phyloP scores from a whole-genome alignment of 30 jellyfish, hydroid and myxozoan species.

The Turritopsis dohrnii region DNA sequence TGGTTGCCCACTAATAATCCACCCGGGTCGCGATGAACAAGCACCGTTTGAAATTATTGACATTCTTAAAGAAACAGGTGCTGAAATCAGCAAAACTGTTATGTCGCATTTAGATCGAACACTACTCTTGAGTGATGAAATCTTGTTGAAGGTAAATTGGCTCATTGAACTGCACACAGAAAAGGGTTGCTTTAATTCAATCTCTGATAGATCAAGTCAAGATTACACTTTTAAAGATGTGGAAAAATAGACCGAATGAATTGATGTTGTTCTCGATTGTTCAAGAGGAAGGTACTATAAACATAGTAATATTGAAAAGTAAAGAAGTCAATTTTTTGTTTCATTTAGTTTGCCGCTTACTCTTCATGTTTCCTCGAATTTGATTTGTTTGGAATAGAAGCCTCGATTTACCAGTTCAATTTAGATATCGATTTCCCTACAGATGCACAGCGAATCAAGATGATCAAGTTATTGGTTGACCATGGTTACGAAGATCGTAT shows the following conservation, averaged over 20 bases:
- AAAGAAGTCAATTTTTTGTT: too few species aligned
- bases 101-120: constrained; percentile 93
- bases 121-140: constrained; percentile 39
- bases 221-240: too few species aligned
- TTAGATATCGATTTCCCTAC: constrained; percentile 54
- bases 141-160: constrained; percentile 43
- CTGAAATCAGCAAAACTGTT: constrained; percentile 77
- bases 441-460: constrained; percentile 66
- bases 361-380: constrained; percentile 73
- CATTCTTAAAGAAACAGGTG: constrained; percentile 78
- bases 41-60: constrained; percentile 76
- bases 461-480: constrained; percentile 56
- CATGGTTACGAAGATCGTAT: constrained; percentile 73
- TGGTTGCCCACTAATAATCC: constrained; percentile 70
- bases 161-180: too few species aligned
- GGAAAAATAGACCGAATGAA: too few species aligned
- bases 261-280: too few species aligned
- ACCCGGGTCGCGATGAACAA: constrained; percentile 82
- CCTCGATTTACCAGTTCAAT: constrained; percentile 68
- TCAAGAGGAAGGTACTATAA: too few species aligned
- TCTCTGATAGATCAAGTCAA: too few species aligned
- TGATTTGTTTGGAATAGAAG: constrained; percentile 88
- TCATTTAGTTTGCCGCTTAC: constrained; percentile 44
- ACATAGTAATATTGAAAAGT: too few species aligned
- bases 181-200: too few species aligned